phyloP scores from a whole-genome alignment of 2,888 invertebrate genomes.

The Tetramorium bicarinatum region DNA sequence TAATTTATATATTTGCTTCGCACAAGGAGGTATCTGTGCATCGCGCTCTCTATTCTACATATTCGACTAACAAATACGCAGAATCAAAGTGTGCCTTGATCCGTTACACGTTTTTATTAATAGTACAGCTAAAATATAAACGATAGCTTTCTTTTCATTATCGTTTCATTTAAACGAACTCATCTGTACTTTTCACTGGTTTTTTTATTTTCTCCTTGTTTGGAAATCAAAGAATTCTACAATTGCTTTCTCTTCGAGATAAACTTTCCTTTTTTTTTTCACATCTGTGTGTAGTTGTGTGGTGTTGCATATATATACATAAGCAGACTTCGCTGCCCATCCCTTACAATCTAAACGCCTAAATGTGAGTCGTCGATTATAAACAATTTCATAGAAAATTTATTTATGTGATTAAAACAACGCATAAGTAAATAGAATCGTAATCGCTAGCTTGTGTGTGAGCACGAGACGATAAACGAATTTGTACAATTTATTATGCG shows the following conservation, averaged over 20 bases:
- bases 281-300: conserved; percentile 36
- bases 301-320: conserved; percentile 76
- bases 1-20: conserved; percentile 48
- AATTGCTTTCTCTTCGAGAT: conserved; percentile 60
- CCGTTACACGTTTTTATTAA: conserved; percentile 66
- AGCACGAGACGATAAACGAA: conserved; percentile 83
- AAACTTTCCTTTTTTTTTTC: conserved; percentile 58
- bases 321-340: conserved; percentile 67
- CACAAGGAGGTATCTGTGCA: conserved; percentile 53
- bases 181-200: conserved; percentile 62
- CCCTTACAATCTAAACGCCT: conserved; percentile 78
- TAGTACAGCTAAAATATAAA: conserved; percentile 79
- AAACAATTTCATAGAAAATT: conserved; percentile 85
- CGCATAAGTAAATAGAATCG: conserved; percentile 75
- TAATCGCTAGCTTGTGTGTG: conserved; percentile 79
- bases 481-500: conserved; percentile 86
- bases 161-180: conserved; percentile 63
- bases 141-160: conserved; percentile 65
- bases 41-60: conserved; percentile 49
- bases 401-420: conserved; percentile 84
- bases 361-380: conserved; percentile 79
- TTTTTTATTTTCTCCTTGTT: conserved; percentile 55
- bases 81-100: conserved; percentile 38
- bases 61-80: conserved; percentile 45
- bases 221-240: conserved; percentile 66